phyloP scores from a whole-genome alignment of 2,888 invertebrate species.

The Athetis lepigone region DNA sequence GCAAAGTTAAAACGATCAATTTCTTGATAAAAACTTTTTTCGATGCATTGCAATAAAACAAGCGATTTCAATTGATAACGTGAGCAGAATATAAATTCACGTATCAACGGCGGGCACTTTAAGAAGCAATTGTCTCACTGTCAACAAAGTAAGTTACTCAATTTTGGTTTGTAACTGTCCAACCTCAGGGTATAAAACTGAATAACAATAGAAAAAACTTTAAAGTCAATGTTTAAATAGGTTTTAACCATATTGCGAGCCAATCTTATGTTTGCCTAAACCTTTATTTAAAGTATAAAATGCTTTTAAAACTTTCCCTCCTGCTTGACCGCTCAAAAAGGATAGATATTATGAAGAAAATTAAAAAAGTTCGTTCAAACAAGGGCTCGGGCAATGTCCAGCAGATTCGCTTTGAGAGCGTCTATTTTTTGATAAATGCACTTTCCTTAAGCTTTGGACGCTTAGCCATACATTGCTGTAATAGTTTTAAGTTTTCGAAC shows the following conservation, averaged over 20 bases:
- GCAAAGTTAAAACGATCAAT: background rate
- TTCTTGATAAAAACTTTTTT: background rate
- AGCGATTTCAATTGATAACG: slow-evolving; percentile 40
- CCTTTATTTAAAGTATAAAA: slow-evolving; percentile 67
- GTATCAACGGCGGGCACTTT: slow-evolving; percentile 10
- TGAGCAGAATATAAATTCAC: slow-evolving; percentile 44
- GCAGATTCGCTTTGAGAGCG: slow-evolving; percentile 59
- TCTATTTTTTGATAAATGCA: slow-evolving; percentile 48
- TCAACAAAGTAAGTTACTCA: slow-evolving; percentile 38
- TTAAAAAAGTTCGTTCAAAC: slow-evolving; percentile 83
- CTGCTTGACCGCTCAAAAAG: slow-evolving; percentile 75
- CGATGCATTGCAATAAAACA: slow-evolving; percentile 5
- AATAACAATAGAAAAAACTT: slow-evolving; percentile 49
- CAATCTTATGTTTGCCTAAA: slow-evolving; percentile 49
- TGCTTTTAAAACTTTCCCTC: slow-evolving; percentile 73
- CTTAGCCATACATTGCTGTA: slow-evolving; percentile 40
- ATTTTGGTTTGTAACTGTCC: slow-evolving; percentile 28
- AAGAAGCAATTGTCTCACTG: slow-evolving; percentile 43
- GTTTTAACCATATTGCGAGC: slow-evolving; percentile 47
- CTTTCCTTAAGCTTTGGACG: slow-evolving; percentile 47
- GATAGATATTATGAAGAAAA: slow-evolving; percentile 78
- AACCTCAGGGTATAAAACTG: slow-evolving; percentile 36
- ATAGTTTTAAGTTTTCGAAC: slow-evolving; percentile 8
- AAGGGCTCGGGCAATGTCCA: slow-evolving; percentile 69
- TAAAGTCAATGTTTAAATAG: slow-evolving; percentile 57